These are phyloP conservation scores for Subacronicta megacephala DNA, from an alignment of 2,888 invertebrate genomes.

Conservation along the genomic window DNA sequence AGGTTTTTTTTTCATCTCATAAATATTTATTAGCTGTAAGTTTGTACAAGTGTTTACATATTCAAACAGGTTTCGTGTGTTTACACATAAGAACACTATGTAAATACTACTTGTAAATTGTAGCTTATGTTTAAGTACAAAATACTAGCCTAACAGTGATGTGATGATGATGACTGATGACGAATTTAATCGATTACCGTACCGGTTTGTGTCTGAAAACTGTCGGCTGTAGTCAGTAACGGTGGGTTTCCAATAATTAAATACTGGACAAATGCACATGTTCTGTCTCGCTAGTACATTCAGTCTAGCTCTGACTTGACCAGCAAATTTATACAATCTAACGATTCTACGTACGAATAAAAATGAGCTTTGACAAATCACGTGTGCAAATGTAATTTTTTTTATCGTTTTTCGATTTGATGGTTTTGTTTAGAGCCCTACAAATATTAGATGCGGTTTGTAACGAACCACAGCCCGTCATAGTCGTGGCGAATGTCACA, in stretches of 20 bases:
- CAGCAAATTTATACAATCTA: too few relatives aligned
- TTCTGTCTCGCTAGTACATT: neutral
- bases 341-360: too few relatives aligned
- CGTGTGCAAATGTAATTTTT: too few relatives aligned
- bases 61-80: constrained; percentile 31
- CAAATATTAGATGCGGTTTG: too few relatives aligned
- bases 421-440: too few relatives aligned
- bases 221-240: neutral
- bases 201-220: neutral
- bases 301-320: too few relatives aligned
- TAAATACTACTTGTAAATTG: constrained; percentile 9
- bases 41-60: constrained; percentile 34
- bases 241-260: neutral
- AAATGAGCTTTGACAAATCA: too few relatives aligned
- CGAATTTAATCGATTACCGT: neutral
- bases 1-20: constrained; percentile 5
- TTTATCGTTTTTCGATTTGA: too few relatives aligned
- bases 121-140: neutral
- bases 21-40: neutral
- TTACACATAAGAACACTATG: constrained; percentile 3
- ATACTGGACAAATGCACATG: neutral
- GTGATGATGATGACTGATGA: too few relatives aligned
- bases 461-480: too few relatives aligned
- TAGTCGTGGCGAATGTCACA: too few relatives aligned
- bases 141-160: neutral